These are phyloP conservation scores for Psittacula echo DNA, from an alignment of 2,797 vertebrate species.

Conservation along the genomic window DNA sequence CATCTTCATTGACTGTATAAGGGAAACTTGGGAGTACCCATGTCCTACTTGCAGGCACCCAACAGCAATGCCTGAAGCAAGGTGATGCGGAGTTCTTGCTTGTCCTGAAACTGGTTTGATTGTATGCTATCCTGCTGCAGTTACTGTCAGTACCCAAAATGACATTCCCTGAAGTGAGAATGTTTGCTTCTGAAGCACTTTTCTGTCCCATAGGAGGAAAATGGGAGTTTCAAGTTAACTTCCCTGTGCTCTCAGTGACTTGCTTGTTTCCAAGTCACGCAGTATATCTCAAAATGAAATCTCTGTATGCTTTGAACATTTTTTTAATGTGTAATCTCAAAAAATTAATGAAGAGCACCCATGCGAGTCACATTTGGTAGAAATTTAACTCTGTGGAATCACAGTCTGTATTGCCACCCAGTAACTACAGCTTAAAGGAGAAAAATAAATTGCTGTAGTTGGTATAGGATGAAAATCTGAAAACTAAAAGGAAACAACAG, in stretches of 20 bases:
- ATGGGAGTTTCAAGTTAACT: background rate
- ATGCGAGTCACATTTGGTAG: fast-evolving
- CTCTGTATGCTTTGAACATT: background rate
- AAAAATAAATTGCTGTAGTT: background rate
- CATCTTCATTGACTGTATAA: background rate
- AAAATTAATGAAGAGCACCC: background rate
- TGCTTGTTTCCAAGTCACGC: background rate
- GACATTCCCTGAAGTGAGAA: background rate
- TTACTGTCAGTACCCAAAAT: background rate
- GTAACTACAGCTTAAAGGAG: background rate
- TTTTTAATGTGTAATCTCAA: background rate
- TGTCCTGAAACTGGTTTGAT: background rate
- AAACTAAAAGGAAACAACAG: background rate
- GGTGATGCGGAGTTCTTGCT: too few species aligned
- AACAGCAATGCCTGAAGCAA: fast-evolving
- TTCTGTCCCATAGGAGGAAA: background rate
- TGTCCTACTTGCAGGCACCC: background rate
- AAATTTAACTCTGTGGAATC: background rate
- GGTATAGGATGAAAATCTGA: background rate
- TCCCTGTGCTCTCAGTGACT: background rate
- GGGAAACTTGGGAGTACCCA: background rate
- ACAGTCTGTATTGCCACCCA: background rate
- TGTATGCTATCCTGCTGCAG: background rate
- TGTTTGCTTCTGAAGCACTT: background rate
- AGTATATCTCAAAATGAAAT: fast-evolving